phyloP scores from a whole-genome alignment of 2,888 invertebrate genomes.

The Mesoligia furuncula region DNA sequence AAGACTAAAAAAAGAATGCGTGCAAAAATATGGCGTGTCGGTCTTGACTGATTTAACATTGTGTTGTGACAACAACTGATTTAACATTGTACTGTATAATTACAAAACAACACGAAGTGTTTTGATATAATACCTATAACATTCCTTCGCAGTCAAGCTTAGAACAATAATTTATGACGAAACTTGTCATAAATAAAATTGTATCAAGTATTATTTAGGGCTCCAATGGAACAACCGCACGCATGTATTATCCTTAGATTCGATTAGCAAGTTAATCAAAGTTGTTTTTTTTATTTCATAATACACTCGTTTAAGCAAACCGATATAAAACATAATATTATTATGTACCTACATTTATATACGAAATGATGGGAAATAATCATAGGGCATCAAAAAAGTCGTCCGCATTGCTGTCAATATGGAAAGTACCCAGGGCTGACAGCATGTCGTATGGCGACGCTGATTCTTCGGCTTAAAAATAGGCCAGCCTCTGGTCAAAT shows the following conservation, averaged over 20 bases:
- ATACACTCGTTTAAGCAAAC: background rate
- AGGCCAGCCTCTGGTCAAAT: no score
- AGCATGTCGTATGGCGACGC: no score
- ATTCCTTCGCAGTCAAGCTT: no score
- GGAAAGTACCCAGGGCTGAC: no score
- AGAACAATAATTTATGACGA: background rate
- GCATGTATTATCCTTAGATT: background rate
- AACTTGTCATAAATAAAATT: background rate
- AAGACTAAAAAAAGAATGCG: slow-evolving; percentile 3
- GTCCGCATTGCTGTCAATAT: background rate
- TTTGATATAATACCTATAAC: background rate
- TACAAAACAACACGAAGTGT: background rate
- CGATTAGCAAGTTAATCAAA: no score
- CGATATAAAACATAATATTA: no score
- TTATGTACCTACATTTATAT: no score
- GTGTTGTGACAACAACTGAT: slow-evolving; percentile 5
- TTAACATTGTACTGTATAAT: background rate
- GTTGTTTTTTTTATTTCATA: background rate
- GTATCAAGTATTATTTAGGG: background rate
- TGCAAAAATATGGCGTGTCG: slow-evolving; percentile 23
- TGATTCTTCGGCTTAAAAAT: no score
- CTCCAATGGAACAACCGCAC: no score
- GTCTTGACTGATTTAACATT: slow-evolving; percentile 19
- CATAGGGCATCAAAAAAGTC: background rate
- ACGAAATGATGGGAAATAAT: background rate